phyloP scores from a whole-genome alignment of 1,140 invertebrate genomes.

The Leptinotarsa lineolata region DNA sequence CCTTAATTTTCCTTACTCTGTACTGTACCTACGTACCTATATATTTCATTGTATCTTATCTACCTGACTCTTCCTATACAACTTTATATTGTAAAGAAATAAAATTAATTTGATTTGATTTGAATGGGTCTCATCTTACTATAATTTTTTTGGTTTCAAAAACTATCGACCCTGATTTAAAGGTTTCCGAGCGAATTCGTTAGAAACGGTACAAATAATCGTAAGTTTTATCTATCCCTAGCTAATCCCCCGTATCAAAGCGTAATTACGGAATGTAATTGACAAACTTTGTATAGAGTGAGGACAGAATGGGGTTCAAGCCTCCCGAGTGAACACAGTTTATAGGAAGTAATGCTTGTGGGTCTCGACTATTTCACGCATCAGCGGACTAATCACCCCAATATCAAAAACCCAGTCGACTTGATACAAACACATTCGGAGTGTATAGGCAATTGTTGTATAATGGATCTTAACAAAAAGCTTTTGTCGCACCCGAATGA shows the following conservation, averaged over 20 bases:
- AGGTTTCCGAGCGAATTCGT: too few species aligned
- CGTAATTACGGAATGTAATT: slow-evolving; percentile 28
- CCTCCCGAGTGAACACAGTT: slow-evolving; percentile 20
- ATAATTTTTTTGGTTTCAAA: too few species aligned
- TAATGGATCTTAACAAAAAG: slow-evolving; percentile 46
- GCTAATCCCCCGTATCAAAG: slow-evolving; percentile 17
- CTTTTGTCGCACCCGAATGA: slow-evolving; percentile 44
- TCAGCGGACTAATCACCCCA: slow-evolving; percentile 41
- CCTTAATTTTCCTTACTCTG: too few species aligned
- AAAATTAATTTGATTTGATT: too few species aligned
- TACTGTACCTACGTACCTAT: too few species aligned
- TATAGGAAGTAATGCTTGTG: slow-evolving; percentile 32
- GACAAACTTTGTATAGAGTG: slow-evolving; percentile 21
- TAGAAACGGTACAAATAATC: too few species aligned
- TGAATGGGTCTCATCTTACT: too few species aligned
- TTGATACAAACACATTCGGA: slow-evolving; percentile 46
- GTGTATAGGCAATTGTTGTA: slow-evolving; percentile 44
- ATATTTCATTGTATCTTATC: too few species aligned
- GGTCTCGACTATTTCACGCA: slow-evolving; percentile 40
- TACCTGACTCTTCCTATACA: too few species aligned
- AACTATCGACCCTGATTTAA: too few species aligned
- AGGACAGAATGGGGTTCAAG: slow-evolving; percentile 7
- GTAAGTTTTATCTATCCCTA: not conserved
- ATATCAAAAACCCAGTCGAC: slow-evolving; percentile 38
- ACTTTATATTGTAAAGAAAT: too few species aligned